Evolutionary conservation across 2,888 invertebrate genomes (phyloP).

Genomic region (Escarpia spicata): DNA sequence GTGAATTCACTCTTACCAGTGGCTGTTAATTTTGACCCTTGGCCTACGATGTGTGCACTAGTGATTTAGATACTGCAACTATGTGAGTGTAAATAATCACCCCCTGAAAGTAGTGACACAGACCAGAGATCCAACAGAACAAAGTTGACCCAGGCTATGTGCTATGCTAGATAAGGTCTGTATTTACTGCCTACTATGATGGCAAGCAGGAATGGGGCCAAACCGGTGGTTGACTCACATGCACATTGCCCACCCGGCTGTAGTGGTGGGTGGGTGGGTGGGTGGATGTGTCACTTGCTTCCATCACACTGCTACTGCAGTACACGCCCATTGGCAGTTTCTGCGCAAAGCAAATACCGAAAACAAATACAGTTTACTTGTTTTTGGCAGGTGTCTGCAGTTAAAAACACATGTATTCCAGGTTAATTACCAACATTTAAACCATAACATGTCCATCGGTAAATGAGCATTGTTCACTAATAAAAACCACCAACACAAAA

Average conservation of each 20-base stretch:
- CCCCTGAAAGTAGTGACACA: neutral
- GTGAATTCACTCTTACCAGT: neutral
- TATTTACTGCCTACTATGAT: neutral
- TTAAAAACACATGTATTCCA: neutral
- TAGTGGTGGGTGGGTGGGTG: neutral
- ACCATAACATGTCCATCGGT: neutral
- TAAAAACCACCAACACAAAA: neutral
- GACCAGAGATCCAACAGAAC: neutral
- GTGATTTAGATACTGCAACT: slow-evolving; percentile 13
- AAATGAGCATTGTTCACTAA: neutral
- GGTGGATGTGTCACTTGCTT: neutral
- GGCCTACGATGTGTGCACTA: neutral
- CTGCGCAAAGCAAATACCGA: neutral
- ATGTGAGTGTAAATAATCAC: neutral
- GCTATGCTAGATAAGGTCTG: slow-evolving; percentile 6
- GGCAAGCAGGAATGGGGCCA: neutral
- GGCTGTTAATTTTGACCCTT: neutral
- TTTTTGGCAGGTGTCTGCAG: neutral
- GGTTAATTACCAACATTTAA: neutral
- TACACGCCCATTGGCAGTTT: neutral
- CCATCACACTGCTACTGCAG: neutral
- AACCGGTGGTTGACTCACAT: neutral
- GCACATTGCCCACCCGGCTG: neutral
- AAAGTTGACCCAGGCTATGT: neutral
- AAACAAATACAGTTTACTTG: neutral